A percentile compares a stretch with the other conserved stretches of the same genome.
Evolutionary conservation across 2,888 invertebrate genomes (phyloP).

Genomic region (Lasioglossum oenotherae): DNA sequence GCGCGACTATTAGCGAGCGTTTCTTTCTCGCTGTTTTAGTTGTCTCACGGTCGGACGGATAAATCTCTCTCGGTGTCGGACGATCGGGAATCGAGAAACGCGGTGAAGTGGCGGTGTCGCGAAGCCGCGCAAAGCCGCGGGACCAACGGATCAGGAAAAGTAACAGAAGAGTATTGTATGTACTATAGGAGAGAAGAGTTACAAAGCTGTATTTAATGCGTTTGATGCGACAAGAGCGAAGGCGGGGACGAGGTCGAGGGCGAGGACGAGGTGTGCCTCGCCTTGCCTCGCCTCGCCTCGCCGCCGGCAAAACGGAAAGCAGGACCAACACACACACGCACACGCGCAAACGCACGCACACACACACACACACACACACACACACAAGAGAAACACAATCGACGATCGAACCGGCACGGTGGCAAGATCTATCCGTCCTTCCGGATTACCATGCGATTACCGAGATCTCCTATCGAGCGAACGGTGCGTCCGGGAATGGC

Average conservation of each 20-base stretch:
- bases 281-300: too few relatives aligned
- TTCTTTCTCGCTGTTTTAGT: neutral
- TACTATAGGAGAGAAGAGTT: neutral
- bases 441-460: slow-evolving; percentile 12
- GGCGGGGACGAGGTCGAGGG: neutral
- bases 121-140: neutral
- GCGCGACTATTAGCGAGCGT: neutral
- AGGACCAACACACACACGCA: slow-evolving; percentile 4
- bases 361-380: neutral
- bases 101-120: neutral
- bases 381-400: slow-evolving; percentile 5
- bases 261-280: neutral
- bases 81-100: neutral
- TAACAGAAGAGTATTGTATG: neutral
- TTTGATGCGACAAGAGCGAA: slow-evolving; percentile 6
- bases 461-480: neutral
- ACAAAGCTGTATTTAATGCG: slow-evolving; percentile 8
- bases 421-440: slow-evolving; percentile 53
- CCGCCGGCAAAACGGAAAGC: neutral
- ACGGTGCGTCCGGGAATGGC: neutral
- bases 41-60: slow-evolving; percentile 51
- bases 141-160: neutral
- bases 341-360: neutral
- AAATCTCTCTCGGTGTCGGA: slow-evolving; percentile 46
- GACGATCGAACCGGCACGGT: neutral